Percentiles rank a stretch among this genome's conserved stretches.
Conservation (phyloP, 2,888 invertebrate genomes). For the Cephus pulcher region DNA sequence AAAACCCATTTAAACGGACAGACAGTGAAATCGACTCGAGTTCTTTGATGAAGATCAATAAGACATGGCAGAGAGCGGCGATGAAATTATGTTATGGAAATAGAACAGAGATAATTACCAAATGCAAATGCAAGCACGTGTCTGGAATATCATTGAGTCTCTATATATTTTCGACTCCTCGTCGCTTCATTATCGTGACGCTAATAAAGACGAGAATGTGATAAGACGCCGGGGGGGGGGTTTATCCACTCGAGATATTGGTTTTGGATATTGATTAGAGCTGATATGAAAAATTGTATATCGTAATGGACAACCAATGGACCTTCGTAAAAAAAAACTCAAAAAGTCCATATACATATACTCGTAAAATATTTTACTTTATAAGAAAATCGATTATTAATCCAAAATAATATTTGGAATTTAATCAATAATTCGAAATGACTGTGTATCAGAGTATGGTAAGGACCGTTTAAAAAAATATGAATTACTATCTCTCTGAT, state of each 20-base stretch:
- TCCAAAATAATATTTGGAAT: not conserved
- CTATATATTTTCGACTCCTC: not conserved
- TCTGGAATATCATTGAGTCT: slow-evolving; percentile 3
- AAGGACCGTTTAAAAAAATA: not conserved
- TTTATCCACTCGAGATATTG: not conserved
- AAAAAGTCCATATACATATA: not conserved
- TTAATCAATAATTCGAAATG: not conserved
- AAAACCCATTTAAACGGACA: not conserved
- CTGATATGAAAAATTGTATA: not conserved
- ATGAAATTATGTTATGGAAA: not conserved
- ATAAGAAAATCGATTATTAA: not conserved
- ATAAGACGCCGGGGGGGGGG: not conserved
- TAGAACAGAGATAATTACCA: slow-evolving; percentile 49
- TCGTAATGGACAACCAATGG: not conserved
- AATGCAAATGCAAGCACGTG: slow-evolving; percentile 62
- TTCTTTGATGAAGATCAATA: not conserved
- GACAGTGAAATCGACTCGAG: not conserved
- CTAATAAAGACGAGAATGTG: not conserved
- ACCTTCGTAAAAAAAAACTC: not conserved
- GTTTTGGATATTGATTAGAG: not conserved
- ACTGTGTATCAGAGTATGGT: not conserved
- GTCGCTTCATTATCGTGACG: not conserved
- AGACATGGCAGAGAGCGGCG: not conserved
- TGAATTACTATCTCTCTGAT: not conserved
- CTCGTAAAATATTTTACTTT: not conserved